Percentiles rank a stretch among this genome's conserved stretches.
phyloP scores from a whole-genome alignment of 2,888 invertebrate genomes.

The Latrodectus elegans region DNA sequence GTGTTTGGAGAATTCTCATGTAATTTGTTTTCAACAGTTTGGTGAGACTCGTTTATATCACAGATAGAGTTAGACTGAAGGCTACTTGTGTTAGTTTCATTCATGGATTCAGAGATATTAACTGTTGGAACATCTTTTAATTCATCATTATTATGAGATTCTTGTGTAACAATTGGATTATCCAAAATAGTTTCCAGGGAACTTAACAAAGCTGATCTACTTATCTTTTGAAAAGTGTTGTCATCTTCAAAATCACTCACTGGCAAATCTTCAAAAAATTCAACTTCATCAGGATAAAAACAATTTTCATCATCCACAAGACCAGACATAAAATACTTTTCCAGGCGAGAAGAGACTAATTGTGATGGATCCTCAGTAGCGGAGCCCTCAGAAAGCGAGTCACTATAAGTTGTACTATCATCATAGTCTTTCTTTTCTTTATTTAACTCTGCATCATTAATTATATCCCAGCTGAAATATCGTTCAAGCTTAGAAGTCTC shows the following conservation, averaged over 20 bases:
- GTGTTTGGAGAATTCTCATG: background rate
- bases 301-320: slow-evolving; percentile 68
- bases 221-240: slow-evolving; percentile 54
- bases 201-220: slow-evolving; percentile 58
- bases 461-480: slow-evolving; percentile 67
- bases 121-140: background rate
- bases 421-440: slow-evolving; percentile 30
- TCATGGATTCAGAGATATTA: too few relatives aligned
- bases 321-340: slow-evolving; percentile 84
- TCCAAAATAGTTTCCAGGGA: slow-evolving; percentile 50
- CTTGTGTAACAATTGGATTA: background rate
- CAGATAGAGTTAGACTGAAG: background rate
- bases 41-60: background rate
- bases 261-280: slow-evolving; percentile 61
- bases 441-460: slow-evolving; percentile 43
- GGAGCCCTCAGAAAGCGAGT: slow-evolving; percentile 80
- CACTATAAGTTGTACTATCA: slow-evolving; percentile 69
- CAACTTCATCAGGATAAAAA: slow-evolving; percentile 70
- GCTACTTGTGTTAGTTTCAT: too few relatives aligned
- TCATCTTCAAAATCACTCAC: slow-evolving; percentile 64
- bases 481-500: slow-evolving; percentile 55
- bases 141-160: background rate
- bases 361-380: slow-evolving; percentile 88
- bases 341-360: slow-evolving; percentile 87
- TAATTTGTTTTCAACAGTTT: too few relatives aligned